A percentile compares a stretch with the other conserved stretches of the same genome.
These are phyloP conservation scores for Emesis furor DNA, from an alignment of 2,888 invertebrate species.

Conservation along the genomic window DNA sequence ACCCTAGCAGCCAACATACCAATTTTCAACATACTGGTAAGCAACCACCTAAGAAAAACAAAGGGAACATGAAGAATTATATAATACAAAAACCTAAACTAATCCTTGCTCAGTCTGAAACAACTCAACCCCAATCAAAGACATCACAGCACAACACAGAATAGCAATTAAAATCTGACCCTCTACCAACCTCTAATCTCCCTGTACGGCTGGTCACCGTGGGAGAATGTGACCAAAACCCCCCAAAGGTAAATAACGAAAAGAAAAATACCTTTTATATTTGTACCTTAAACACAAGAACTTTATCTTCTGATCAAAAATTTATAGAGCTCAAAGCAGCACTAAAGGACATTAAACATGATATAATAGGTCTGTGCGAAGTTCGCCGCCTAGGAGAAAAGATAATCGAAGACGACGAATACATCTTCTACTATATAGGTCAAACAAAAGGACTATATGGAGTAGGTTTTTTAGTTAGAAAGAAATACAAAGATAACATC, in stretches of 20 bases:
- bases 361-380: conserved; percentile 41
- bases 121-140: too few relatives aligned
- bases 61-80: too few relatives aligned
- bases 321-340: conserved; percentile 54
- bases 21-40: too few relatives aligned
- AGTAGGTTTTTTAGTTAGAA: too few relatives aligned
- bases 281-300: conserved; percentile 54
- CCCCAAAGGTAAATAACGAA: background rate
- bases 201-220: background rate
- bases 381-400: conserved; percentile 62
- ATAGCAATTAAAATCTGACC: conserved; percentile 44
- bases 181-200: conserved; percentile 32
- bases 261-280: conserved; percentile 17
- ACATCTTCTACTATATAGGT: background rate
- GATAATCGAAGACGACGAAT: conserved; percentile 34
- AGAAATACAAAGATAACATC: too few relatives aligned
- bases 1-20: too few relatives aligned
- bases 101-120: too few relatives aligned
- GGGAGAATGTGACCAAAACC: conserved; percentile 30
- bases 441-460: too few relatives aligned
- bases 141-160: conserved; percentile 22
- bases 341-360: conserved; percentile 42
- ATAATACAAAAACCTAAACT: too few relatives aligned
- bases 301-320: conserved; percentile 53
- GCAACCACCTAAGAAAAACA: too few relatives aligned